A percentile compares a stretch with the other conserved stretches of the same genome.
These are phyloP conservation scores for Bos taurus DNA, from an alignment of 2,113 vertebrate genomes.

Conservation along the genomic window DNA sequence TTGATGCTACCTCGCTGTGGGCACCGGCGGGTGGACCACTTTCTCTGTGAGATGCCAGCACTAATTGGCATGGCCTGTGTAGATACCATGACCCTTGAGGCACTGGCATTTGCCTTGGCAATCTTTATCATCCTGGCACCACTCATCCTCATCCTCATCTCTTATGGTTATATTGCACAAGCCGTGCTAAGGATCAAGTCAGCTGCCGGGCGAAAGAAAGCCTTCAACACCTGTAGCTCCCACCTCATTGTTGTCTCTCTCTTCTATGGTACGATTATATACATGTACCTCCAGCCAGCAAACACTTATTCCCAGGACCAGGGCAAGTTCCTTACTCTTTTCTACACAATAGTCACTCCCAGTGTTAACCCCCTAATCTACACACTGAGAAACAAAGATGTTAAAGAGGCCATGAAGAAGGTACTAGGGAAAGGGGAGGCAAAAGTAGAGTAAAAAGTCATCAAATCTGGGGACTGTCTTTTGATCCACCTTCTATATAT, in stretches of 20 bases:
- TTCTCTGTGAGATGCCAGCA: conserved; percentile 72
- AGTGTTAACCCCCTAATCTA: conserved; percentile 64
- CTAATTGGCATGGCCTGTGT: conserved; percentile 63
- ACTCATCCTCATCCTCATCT: conserved; percentile 44
- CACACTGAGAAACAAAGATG: conserved; percentile 62
- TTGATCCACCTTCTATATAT: background rate
- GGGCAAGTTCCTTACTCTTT: conserved; percentile 69
- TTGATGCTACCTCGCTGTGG: conserved; percentile 58
- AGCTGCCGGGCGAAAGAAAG: conserved; percentile 4
- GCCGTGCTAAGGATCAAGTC: conserved; percentile 10
- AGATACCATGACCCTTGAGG: conserved; percentile 39
- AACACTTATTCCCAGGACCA: conserved; percentile 60
- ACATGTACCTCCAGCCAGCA: conserved; percentile 67
- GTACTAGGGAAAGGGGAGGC: background rate
- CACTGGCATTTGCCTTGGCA: conserved; percentile 50
- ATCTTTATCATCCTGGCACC: conserved; percentile 56
- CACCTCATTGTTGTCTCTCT: conserved; percentile 50
- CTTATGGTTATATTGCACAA: conserved; percentile 24
- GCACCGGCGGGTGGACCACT: conserved; percentile 43
- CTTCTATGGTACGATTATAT: conserved; percentile 63
- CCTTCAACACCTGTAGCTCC: conserved; percentile 61
- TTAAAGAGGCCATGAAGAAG: conserved; percentile 58
- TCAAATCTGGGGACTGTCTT: background rate
- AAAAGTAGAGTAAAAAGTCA: background rate
- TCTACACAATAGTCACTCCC: conserved; percentile 66